phyloP scores from a whole-genome alignment of 2,113 vertebrate species.

The Tenrec ecaudatus region DNA sequence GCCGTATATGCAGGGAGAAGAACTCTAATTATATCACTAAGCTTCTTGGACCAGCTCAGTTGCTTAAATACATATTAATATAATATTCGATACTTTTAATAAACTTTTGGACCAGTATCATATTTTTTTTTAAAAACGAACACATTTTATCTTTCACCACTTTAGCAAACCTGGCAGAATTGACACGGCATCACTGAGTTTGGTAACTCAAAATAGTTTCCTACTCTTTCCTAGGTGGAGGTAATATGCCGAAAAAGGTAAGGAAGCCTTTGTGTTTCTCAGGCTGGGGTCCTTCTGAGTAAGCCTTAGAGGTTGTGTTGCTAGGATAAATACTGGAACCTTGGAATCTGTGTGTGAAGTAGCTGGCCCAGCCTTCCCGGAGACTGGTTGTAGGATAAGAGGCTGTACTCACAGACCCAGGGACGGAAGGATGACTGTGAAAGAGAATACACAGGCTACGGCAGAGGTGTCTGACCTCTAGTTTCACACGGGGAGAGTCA shows the following conservation, averaged over 20 bases:
- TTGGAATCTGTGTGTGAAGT: conserved; percentile 5
- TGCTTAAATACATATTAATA: no score
- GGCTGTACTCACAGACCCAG: not conserved
- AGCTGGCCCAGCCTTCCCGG: not conserved
- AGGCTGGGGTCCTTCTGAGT: not conserved
- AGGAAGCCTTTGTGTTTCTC: not conserved
- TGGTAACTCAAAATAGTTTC: not conserved
- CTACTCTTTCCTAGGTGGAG: not conserved
- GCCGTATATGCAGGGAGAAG: not conserved
- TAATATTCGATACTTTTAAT: not conserved
- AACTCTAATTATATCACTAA: no score
- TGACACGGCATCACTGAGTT: not conserved
- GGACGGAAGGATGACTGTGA: not conserved
- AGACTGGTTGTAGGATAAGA: not conserved
- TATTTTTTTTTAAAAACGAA: not conserved
- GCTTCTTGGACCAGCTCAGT: no score
- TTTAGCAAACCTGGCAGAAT: conserved; percentile 21
- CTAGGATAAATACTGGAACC: not conserved
- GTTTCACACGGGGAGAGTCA: no score
- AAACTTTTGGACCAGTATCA: not conserved
- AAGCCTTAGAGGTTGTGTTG: not conserved
- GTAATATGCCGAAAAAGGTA: not conserved
- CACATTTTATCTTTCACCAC: not conserved
- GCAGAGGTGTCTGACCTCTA: no score
- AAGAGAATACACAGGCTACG: no score